A percentile compares a stretch with the other conserved stretches of the same genome.
Evolutionary conservation across 2,797 vertebrate genomes (phyloP).

Genomic region (Odontamblyopus rebecca): DNA sequence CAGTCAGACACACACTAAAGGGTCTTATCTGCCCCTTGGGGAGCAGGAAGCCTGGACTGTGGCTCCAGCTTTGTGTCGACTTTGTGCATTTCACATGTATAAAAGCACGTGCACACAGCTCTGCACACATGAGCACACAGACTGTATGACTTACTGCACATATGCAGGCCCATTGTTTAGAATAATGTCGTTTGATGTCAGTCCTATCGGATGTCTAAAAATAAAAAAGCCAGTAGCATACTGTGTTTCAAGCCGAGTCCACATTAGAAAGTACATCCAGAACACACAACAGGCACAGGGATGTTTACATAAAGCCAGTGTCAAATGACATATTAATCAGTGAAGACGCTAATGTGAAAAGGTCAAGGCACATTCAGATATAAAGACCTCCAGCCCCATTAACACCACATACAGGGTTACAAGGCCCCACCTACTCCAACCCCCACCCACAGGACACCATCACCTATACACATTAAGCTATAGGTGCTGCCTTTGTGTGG

Average conservation of each 20-base stretch:
- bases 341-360: slow-evolving; percentile 35
- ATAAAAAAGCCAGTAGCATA: slow-evolving; percentile 28
- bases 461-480: not conserved
- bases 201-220: slow-evolving; percentile 34
- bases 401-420: slow-evolving; percentile 24
- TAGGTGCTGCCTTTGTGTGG: not conserved
- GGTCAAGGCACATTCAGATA: slow-evolving; percentile 43
- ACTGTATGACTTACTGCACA: slow-evolving; percentile 21
- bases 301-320: slow-evolving; percentile 42
- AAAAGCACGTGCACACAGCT: slow-evolving; percentile 22
- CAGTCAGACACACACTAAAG: slow-evolving; percentile 76
- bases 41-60: slow-evolving; percentile 40
- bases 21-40: slow-evolving; percentile 57
- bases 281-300: slow-evolving; percentile 30
- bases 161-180: slow-evolving; percentile 28
- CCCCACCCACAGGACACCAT: not conserved
- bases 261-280: slow-evolving; percentile 22
- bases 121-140: slow-evolving; percentile 6
- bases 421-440: slow-evolving; percentile 1
- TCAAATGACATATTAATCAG: slow-evolving; percentile 34
- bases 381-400: slow-evolving; percentile 36
- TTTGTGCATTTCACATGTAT: slow-evolving; percentile 38
- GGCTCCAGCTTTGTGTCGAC: slow-evolving; percentile 59
- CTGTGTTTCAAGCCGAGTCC: slow-evolving; percentile 9
- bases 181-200: slow-evolving; percentile 32